Percentiles rank a stretch among this genome's conserved stretches.
Evolutionary conservation across 2,888 invertebrate genomes (phyloP).

Genomic region (Spicauda simplicius): DNA sequence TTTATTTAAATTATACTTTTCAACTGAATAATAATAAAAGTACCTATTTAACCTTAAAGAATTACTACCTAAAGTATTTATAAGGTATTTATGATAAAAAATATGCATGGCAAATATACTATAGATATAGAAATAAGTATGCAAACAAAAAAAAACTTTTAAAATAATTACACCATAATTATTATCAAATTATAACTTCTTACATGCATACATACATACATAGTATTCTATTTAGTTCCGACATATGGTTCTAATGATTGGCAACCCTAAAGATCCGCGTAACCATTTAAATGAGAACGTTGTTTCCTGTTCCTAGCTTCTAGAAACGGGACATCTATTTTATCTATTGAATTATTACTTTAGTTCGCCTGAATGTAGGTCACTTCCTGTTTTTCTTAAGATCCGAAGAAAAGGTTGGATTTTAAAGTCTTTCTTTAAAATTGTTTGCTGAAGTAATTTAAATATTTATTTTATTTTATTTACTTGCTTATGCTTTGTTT

Average conservation of each 20-base stretch:
- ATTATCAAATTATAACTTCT: too few relatives aligned
- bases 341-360: constrained; percentile 38
- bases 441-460: neutral
- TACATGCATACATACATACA: too few relatives aligned
- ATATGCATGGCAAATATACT: too few relatives aligned
- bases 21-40: too few relatives aligned
- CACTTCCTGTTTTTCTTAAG: constrained; percentile 34
- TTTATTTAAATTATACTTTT: too few relatives aligned
- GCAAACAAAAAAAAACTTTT: too few relatives aligned
- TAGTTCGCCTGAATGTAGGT: constrained; percentile 38
- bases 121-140: too few relatives aligned
- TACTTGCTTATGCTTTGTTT: neutral
- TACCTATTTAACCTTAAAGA: too few relatives aligned
- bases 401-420: constrained; percentile 2
- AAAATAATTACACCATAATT: too few relatives aligned
- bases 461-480: neutral
- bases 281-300: constrained; percentile 78
- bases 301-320: constrained; percentile 57
- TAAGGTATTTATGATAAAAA: too few relatives aligned
- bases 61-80: too few relatives aligned
- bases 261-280: constrained; percentile 41
- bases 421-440: constrained; percentile 5
- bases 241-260: neutral
- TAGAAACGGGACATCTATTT: constrained; percentile 41
- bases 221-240: too few relatives aligned